Conservation (phyloP, 2,888 invertebrate species). For the Campoletis raptor region DNA sequence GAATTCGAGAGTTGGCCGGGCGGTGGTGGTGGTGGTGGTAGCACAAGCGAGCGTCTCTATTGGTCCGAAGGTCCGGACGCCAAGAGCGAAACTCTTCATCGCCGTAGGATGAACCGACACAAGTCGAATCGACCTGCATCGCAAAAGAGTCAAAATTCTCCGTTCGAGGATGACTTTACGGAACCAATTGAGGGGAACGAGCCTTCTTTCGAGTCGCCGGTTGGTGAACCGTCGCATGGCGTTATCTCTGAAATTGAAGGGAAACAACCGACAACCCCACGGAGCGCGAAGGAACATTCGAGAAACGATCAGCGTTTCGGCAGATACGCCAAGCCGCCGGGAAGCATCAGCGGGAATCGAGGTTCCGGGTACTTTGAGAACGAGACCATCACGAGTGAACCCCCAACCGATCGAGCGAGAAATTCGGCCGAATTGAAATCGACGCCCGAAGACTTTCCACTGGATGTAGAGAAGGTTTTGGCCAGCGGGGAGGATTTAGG, state of each 20-base stretch:
- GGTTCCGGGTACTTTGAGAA: constrained; percentile 86
- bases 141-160: constrained; percentile 85
- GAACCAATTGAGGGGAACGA: constrained; percentile 84
- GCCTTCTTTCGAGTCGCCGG: constrained; percentile 75
- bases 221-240: constrained; percentile 74
- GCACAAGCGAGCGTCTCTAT: constrained; percentile 79
- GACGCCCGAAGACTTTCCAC: constrained; percentile 80
- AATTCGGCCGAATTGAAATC: constrained; percentile 78
- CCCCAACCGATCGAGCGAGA: constrained; percentile 75
- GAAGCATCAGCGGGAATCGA: constrained; percentile 61
- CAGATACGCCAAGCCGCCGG: constrained; percentile 34
- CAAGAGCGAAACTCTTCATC: constrained; percentile 81
- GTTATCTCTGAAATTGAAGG: constrained; percentile 75
- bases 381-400: constrained; percentile 86
- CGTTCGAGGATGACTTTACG: constrained; percentile 88
- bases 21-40: constrained; percentile 50
- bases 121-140: constrained; percentile 76
- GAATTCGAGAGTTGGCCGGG: constrained; percentile 81
- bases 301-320: constrained; percentile 73
- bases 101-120: constrained; percentile 81
- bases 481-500: constrained; percentile 75
- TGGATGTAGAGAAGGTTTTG: constrained; percentile 71
- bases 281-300: constrained; percentile 75
- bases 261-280: constrained; percentile 75
- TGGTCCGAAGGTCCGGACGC: constrained; percentile 82